phyloP scores from a whole-genome alignment of 2,888 invertebrate species.

The Pollenia amentaria region DNA sequence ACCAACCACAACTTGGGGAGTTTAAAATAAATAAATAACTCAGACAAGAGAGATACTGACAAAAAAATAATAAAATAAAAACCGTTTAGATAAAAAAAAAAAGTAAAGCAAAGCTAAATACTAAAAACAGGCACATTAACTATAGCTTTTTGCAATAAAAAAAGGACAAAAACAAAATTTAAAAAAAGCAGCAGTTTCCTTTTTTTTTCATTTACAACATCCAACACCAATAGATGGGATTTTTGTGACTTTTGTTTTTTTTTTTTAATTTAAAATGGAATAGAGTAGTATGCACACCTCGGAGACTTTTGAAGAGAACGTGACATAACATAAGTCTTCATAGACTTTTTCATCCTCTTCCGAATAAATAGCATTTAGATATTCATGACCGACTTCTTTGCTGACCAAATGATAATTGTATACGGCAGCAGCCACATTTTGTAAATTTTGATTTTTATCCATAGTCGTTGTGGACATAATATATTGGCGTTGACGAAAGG shows the following conservation, averaged over 20 bases:
- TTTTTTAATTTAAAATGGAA: not conserved
- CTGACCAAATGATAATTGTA: constrained; percentile 81
- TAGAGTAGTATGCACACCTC: constrained; percentile 86
- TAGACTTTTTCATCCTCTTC: constrained; percentile 92
- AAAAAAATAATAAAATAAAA: constrained; percentile 4
- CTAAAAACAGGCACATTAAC: constrained; percentile 23
- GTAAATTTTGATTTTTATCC: constrained; percentile 79
- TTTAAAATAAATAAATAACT: not conserved
- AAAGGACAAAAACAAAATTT: not conserved
- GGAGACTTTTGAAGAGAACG: constrained; percentile 89
- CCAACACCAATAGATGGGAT: constrained; percentile 49
- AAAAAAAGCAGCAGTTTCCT: constrained; percentile 47
- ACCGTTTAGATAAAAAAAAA: not conserved
- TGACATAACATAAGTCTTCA: constrained; percentile 95
- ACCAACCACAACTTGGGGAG: not conserved
- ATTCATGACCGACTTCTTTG: constrained; percentile 81
- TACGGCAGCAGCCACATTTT: constrained; percentile 82
- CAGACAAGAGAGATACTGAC: not conserved
- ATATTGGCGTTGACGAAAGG: constrained; percentile 55
- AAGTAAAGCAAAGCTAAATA: constrained; percentile 14
- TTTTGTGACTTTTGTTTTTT: constrained; percentile 33
- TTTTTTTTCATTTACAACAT: constrained; percentile 57
- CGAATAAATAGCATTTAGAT: constrained; percentile 82
- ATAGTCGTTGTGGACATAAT: constrained; percentile 37
- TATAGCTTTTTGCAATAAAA: constrained; percentile 13